These are phyloP conservation scores for Aethina tumida DNA, from an alignment of 1,140 invertebrate species.

Conservation along the genomic window DNA sequence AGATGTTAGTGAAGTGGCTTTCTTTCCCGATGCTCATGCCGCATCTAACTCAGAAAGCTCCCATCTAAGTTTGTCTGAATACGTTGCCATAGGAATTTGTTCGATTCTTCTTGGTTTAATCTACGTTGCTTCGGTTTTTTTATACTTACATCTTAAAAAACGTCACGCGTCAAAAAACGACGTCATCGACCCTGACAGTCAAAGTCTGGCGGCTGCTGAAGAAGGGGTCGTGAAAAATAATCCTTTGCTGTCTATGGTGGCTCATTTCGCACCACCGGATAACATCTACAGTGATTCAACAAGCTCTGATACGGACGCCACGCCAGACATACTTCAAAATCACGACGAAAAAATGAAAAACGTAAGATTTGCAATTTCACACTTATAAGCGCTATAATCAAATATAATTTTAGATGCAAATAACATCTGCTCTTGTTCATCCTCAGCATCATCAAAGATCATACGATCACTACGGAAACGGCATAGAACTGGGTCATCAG, in stretches of 20 bases:
- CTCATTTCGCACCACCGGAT: conserved; percentile 45
- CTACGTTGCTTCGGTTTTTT: conserved; percentile 70
- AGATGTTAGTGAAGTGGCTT: conserved; percentile 71
- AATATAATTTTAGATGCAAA: conserved; percentile 35
- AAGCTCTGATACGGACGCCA: conserved; percentile 32
- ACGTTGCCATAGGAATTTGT: conserved; percentile 70
- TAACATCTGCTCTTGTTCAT: conserved; percentile 60
- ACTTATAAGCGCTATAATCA: too few relatives aligned
- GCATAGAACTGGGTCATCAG: conserved; percentile 24
- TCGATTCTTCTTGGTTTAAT: conserved; percentile 69
- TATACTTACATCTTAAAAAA: conserved; percentile 59
- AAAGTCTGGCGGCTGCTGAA: conserved; percentile 35
- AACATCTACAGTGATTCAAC: conserved; percentile 38
- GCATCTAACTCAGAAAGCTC: conserved; percentile 33
- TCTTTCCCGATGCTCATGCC: conserved; percentile 54
- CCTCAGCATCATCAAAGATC: conserved; percentile 40
- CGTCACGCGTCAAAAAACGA: conserved; percentile 19
- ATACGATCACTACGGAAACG: conserved; percentile 19
- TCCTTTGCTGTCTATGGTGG: conserved; percentile 49
- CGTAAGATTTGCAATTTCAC: conserved; percentile 8
- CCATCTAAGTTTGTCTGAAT: conserved; percentile 57
- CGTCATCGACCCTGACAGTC: conserved; percentile 19
- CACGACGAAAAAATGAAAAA: conserved; percentile 27
- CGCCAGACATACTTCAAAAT: conserved; percentile 27
- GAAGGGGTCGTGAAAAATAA: conserved; percentile 65